phyloP scores from a whole-genome alignment of 1,140 invertebrate species.

The Nasonia vitripennis region DNA sequence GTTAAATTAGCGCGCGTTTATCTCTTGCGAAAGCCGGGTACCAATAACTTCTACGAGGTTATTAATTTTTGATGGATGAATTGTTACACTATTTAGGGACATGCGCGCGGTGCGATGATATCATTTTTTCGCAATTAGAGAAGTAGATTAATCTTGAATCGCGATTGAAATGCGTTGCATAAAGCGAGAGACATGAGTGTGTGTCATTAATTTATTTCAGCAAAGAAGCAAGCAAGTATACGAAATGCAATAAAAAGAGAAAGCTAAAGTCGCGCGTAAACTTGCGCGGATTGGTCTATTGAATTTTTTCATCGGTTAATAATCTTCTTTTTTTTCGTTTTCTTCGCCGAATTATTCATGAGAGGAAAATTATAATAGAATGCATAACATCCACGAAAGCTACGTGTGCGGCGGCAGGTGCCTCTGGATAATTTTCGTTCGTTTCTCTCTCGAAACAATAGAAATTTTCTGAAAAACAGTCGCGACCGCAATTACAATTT shows the following conservation, averaged over 20 bases:
- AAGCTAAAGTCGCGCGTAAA: slow-evolving; percentile 17
- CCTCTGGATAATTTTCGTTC: too few relatives aligned
- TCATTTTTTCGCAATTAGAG: background rate
- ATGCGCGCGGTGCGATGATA: background rate
- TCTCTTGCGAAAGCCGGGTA: background rate
- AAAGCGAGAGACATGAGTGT: background rate
- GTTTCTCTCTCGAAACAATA: too few relatives aligned
- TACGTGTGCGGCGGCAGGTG: too few relatives aligned
- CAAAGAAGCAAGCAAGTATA: background rate
- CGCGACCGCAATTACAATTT: too few relatives aligned
- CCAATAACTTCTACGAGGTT: background rate
- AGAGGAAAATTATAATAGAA: background rate
- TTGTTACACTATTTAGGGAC: background rate
- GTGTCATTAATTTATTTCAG: slow-evolving; percentile 24
- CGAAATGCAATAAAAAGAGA: slow-evolving; percentile 22
- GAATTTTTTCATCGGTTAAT: background rate
- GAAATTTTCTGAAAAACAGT: too few relatives aligned
- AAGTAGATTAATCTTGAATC: background rate
- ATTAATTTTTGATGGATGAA: background rate
- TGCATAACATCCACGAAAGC: background rate
- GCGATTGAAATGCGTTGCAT: background rate
- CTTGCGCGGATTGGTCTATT: slow-evolving; percentile 4
- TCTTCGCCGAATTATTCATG: background rate
- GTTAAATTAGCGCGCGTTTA: background rate
- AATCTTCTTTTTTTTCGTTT: background rate